Evolutionary conservation across 2,888 invertebrate genomes (phyloP).

Genomic region (Geophilus truncorum): DNA sequence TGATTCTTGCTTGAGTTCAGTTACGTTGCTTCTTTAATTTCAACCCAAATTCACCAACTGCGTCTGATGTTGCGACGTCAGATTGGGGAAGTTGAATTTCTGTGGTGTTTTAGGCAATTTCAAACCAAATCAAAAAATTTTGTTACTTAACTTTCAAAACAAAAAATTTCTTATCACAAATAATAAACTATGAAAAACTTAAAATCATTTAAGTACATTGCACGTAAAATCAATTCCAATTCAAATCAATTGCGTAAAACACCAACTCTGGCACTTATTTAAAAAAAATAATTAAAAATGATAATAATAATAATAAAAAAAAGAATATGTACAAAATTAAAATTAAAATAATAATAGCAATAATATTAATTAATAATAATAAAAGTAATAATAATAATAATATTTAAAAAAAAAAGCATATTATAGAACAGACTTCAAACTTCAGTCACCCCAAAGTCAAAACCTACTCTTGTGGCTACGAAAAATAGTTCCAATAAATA

Average conservation of each 20-base stretch:
- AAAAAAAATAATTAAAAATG: not conserved
- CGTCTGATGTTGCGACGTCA: not conserved
- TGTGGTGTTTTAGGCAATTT: not conserved
- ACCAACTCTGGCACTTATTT: not conserved
- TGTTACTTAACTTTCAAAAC: not conserved
- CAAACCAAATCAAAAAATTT: no score
- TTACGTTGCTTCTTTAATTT: not conserved
- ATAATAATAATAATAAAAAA: not conserved
- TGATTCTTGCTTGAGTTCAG: slow-evolving; percentile 25
- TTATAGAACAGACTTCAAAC: not conserved
- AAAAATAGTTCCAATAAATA: slow-evolving; percentile 20
- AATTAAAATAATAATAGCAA: not conserved
- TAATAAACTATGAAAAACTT: not conserved
- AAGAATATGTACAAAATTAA: not conserved
- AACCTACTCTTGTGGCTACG: not conserved
- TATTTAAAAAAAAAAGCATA: not conserved
- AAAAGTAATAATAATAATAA: not conserved
- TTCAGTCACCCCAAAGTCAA: not conserved
- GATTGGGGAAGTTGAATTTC: not conserved
- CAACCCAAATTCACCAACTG: not conserved
- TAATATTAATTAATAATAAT: not conserved
- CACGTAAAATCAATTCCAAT: not conserved
- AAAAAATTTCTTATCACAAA: not conserved
- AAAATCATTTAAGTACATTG: slow-evolving; percentile 30
- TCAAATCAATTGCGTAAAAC: slow-evolving; percentile 1